Base-by-base conservation (phyloP, 2,888 invertebrate species). In the Torymus aiolomorphi region DNA sequence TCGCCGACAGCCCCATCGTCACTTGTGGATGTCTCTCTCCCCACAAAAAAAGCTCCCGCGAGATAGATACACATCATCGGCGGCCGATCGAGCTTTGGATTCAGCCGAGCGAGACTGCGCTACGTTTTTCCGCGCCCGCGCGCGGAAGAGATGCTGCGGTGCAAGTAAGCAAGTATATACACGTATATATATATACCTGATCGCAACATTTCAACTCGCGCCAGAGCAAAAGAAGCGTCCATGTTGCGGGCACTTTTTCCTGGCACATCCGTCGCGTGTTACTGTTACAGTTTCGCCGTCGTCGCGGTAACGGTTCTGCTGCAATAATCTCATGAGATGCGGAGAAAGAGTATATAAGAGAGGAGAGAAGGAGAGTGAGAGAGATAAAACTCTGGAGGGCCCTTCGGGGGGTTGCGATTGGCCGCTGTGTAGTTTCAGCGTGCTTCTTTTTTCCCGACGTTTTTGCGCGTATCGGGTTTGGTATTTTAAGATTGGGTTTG, bases 261-360 rank as follows among this genome's bases (percentile, higher is more conserved):
- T 49, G 4, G 52, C 18, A 59, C 49, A 76, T 77, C 54, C 72
- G 66, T 42, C 78, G 42, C 42, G 8, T 78, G 52, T 61, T 70
- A 54, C 69, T 76, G 69, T 76, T 78, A 78, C 78, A 78, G 71
- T 77, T 77, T 52, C 18, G 57, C 51, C n/a, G 54, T 42, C 42
- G 42, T 42, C 42, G 31, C 65, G 49, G 16, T 62, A 57, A 61
- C 69, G 59, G 69, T 57, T 75, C 54, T 49, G 62, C 49, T 70
- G 31, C 49, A 14, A 76, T 31, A 31, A 61, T 76, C 56, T 73
- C n/a, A 16, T 12, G 3, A 8, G 42, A 42, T 42, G 42, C 42
- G 42, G 8, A 42, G 42, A 42, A 42, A 10, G 42, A 42, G 42
- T 42, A 42, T 42, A 42, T 42, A 31, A 2, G 5, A 31, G 31